phyloP scores from a whole-genome alignment of 2,888 invertebrate genomes.

The Oithona nana region DNA sequence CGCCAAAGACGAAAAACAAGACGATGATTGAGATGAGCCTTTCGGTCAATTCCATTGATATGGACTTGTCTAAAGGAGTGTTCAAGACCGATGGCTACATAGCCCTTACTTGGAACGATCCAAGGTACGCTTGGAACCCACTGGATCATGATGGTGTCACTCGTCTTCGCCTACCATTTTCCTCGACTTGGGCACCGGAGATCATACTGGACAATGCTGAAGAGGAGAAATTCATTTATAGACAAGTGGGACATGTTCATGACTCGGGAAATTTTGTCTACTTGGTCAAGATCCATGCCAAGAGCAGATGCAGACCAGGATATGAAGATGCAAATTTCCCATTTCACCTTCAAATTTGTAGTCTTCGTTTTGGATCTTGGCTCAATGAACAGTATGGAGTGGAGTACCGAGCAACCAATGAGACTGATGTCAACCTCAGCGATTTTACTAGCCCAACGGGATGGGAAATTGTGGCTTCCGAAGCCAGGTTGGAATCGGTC shows the following conservation, averaged over 20 bases:
- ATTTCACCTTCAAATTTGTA: neutral
- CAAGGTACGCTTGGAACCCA: neutral
- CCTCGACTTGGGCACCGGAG: conserved; percentile 1
- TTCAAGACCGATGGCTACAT: conserved; percentile 4
- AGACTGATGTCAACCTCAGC: neutral
- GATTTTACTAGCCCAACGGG: conserved; percentile 3
- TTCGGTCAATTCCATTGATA: neutral
- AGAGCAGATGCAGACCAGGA: conserved; percentile 1
- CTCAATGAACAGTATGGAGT: conserved; percentile 3
- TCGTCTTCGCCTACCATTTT: neutral
- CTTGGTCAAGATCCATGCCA: neutral
- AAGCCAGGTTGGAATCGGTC: neutral
- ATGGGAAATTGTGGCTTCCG: neutral
- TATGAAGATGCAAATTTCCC: neutral
- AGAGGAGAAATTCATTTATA: conserved; percentile 4
- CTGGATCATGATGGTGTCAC: neutral
- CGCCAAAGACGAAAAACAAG: neutral
- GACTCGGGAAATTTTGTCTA: neutral
- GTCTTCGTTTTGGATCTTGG: conserved; percentile 7
- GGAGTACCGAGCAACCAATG: neutral
- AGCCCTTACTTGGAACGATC: neutral
- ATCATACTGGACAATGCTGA: neutral
- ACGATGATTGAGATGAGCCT: conserved; percentile 10
- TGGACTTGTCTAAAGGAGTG: neutral
- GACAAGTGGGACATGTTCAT: conserved; percentile 1